phyloP scores from a whole-genome alignment of 2,888 invertebrate species.

The Labia minor region DNA sequence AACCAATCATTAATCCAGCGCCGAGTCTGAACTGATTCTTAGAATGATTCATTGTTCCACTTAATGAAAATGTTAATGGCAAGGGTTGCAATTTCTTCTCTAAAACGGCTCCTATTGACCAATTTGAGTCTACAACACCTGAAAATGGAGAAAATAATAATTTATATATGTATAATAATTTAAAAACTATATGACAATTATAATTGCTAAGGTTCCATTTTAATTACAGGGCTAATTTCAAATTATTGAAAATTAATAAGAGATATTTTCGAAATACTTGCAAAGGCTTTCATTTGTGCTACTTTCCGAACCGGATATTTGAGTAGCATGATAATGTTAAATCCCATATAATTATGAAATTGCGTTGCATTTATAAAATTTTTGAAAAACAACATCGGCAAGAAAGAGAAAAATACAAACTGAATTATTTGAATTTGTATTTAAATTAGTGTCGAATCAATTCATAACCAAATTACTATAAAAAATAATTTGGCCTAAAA shows the following conservation, averaged over 20 bases:
- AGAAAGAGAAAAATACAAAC: background rate
- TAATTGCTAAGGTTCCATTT: background rate
- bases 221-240: too few species aligned
- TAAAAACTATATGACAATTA: too few species aligned
- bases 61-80: conserved; percentile 86
- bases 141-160: conserved; percentile 29
- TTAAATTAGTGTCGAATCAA: conserved; percentile 14
- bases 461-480: conserved; percentile 21
- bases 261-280: too few species aligned
- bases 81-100: conserved; percentile 89
- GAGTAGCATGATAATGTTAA: too few species aligned
- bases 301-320: too few species aligned
- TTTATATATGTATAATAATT: background rate
- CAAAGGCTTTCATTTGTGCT: too few species aligned
- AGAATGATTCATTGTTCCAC: conserved; percentile 83
- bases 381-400: too few species aligned
- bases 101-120: conserved; percentile 84
- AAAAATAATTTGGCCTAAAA: conserved; percentile 19
- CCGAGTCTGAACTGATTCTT: conserved; percentile 90
- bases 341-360: too few species aligned
- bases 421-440: too few species aligned
- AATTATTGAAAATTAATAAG: too few species aligned
- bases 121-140: conserved; percentile 88
- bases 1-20: conserved; percentile 88
- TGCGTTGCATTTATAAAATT: too few species aligned